Evolutionary conservation across 2,113 vertebrate species (phyloP).

Genomic region (Pseudopipra pipra): DNA sequence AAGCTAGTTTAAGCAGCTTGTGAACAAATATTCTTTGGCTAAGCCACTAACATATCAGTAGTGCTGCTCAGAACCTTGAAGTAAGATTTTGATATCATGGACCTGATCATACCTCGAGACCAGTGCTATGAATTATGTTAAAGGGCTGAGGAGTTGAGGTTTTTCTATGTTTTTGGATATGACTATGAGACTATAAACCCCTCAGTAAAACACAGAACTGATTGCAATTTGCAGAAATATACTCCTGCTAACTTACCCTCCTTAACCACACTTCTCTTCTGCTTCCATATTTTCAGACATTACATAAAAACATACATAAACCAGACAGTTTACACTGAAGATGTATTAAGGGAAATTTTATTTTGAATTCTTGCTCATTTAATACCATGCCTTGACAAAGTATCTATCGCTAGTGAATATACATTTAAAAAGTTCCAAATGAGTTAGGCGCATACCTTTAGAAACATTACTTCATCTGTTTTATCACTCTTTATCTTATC

Average conservation of each 20-base stretch:
- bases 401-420: background rate
- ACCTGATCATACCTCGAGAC: background rate
- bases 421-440: background rate
- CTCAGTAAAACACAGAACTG: background rate
- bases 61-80: background rate
- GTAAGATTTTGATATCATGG: background rate
- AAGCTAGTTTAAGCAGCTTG: background rate
- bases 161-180: background rate
- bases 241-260: background rate
- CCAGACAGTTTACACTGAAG: background rate
- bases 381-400: background rate
- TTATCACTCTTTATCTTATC: constrained; percentile 61
- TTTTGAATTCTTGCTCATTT: background rate
- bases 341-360: background rate
- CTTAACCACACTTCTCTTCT: background rate
- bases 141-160: fast-evolving
- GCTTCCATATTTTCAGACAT: background rate
- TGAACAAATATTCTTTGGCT: background rate
- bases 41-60: background rate
- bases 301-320: background rate
- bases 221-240: background rate
- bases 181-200: background rate
- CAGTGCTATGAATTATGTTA: background rate
- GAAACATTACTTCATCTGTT: constrained; percentile 53
- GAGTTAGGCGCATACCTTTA: background rate